Evolutionary conservation across 2,888 invertebrate genomes (phyloP), one percentile per base, ranked within the genome.

Genomic region (Caenorhabditis imperialis): DNA sequence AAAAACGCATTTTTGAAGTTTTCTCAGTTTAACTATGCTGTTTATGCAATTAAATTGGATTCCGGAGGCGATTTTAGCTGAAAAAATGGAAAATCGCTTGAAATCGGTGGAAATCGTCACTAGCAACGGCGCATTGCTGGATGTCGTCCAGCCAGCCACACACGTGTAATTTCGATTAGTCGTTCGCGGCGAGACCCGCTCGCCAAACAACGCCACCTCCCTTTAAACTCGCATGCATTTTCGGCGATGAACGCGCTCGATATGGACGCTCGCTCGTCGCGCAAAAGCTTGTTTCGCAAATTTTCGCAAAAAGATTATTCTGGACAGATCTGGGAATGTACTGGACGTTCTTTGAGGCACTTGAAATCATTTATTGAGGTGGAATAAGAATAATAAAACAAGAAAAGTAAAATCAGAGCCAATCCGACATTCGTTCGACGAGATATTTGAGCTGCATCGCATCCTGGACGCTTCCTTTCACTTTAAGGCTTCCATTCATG

Each of bases 391-490:
- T 23, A 20, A 33, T 20, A 23, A 35, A 38, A 38, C 18, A 20
- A 12, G n/a, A 45, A 33, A 33, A 63, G 30, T 25, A n/a, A 23
- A 51, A 25, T 70, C 22, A 75, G 14, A 75, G 30, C 61, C 75
- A 75, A 40, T 70, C 75, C 4, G 58, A 33, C 75, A 75, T 75
- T 14, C 83, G 53, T 53, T 85, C 84, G 20, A 81, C 81, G 10
- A 86, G 75, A 65, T 81, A 72, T 35, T 83, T 80, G 23, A 86
- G 57, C n/a, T 78, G 78, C 33, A 83, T 72, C 5, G 85, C 85
- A 40, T 86, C 86, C 27, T 79, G 76, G 12, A 86, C 72, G 4
- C 67, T 73, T 18, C 86, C 86, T 4, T 58, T 62, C 8, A 86
- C 67, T 53, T 75, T 77, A 12, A 86, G 70, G 16, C 69, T 70